Percentiles rank a stretch among this genome's conserved stretches.
These are phyloP conservation scores for Mionectes olivaceus DNA, from an alignment of 2,797 vertebrate genomes.

Conservation along the genomic window DNA sequence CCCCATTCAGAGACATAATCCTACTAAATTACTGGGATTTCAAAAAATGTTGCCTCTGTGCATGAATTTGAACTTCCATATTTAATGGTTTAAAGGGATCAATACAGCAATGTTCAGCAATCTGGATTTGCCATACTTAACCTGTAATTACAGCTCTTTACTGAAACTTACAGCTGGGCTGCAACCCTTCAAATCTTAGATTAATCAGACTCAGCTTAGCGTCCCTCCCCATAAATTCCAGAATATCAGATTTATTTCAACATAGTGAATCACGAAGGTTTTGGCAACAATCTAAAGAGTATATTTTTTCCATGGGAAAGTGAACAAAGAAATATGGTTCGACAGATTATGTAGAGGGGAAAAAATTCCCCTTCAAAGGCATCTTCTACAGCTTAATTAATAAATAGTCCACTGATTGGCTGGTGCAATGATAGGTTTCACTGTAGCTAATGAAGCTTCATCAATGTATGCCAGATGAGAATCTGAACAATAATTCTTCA, in stretches of 20 bases:
- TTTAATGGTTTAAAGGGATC: conserved; percentile 56
- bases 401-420: conserved; percentile 27
- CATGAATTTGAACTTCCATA: conserved; percentile 49
- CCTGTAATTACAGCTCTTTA: conserved; percentile 55
- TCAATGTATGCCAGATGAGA: conserved; percentile 32
- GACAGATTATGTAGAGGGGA: neutral
- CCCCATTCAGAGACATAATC: neutral
- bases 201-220: conserved; percentile 49
- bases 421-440: conserved; percentile 23
- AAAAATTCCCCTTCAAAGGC: conserved; percentile 11
- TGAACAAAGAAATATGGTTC: conserved; percentile 23
- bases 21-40: conserved; percentile 28
- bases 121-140: conserved; percentile 50
- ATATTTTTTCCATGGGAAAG: neutral
- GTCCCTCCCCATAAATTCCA: neutral
- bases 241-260: conserved; percentile 40
- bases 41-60: conserved; percentile 15
- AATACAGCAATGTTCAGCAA: conserved; percentile 33
- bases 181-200: conserved; percentile 52
- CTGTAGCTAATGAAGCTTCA: conserved; percentile 37
- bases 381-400: conserved; percentile 42
- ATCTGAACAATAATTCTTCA: conserved; percentile 34
- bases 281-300: conserved; percentile 35
- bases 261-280: conserved; percentile 3
- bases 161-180: conserved; percentile 49